Evolutionary conservation across 2,888 invertebrate species (phyloP).

Genomic region (Lycaena phlaeas): DNA sequence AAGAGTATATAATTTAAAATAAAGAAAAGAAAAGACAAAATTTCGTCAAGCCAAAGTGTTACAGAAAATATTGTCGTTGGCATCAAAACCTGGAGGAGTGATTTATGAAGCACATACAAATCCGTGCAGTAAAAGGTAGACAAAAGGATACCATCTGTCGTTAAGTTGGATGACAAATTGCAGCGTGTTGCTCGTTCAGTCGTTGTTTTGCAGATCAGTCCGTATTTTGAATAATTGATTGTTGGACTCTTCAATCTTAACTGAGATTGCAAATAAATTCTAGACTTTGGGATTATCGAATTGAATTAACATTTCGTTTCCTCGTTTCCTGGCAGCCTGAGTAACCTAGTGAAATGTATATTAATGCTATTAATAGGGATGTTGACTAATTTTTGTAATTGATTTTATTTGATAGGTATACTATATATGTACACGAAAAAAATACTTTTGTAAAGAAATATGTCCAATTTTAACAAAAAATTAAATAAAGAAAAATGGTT

Average conservation of each 20-base stretch:
- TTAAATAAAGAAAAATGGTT: too few species aligned
- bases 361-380: too few species aligned
- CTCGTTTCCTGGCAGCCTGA: too few species aligned
- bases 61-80: not conserved
- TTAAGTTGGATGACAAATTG: constrained; percentile 45
- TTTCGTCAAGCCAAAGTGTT: too few species aligned
- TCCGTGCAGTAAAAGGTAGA: constrained; percentile 19
- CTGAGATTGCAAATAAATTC: not conserved
- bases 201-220: constrained; percentile 14
- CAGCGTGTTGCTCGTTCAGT: constrained; percentile 24
- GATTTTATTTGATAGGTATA: too few species aligned
- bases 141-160: constrained; percentile 44
- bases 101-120: constrained; percentile 12
- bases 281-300: not conserved
- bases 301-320: not conserved
- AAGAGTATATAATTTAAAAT: too few species aligned
- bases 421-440: too few species aligned
- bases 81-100: not conserved
- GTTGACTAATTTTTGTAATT: too few species aligned
- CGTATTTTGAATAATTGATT: constrained; percentile 11
- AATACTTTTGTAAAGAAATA: too few species aligned
- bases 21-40: too few species aligned
- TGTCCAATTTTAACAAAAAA: too few species aligned
- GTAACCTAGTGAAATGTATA: too few species aligned
- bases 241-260: not conserved